phyloP scores from a whole-genome alignment of 2,113 vertebrate species.

The Fulmarus glacialis region DNA sequence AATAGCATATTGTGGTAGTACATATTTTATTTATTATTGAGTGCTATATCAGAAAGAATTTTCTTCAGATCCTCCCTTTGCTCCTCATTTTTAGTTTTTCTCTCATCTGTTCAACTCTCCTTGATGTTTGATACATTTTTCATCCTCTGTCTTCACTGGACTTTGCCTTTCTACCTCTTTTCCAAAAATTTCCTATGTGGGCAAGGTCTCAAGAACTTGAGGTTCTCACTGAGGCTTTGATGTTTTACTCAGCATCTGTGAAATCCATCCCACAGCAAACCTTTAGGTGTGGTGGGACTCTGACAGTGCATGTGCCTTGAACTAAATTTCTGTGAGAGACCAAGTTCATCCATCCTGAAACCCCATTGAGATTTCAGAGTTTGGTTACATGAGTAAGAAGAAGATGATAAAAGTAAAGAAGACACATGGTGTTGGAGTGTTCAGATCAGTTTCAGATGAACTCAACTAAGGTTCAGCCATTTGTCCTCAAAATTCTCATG shows the following conservation, averaged over 20 bases:
- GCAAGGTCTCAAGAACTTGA: not conserved
- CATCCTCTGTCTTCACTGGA: not conserved
- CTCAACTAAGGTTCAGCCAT: not conserved
- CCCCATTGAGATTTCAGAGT: not conserved
- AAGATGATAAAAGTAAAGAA: not conserved
- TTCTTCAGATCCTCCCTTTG: slow-evolving; percentile 26
- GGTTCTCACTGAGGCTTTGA: not conserved
- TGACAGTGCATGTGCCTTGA: not conserved
- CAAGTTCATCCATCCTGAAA: not conserved
- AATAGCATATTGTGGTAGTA: not conserved
- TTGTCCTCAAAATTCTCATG: not conserved
- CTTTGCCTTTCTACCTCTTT: not conserved
- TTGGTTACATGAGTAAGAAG: not conserved
- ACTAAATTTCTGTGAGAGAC: not conserved
- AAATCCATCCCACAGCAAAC: not conserved
- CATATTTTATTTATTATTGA: slow-evolving; percentile 52
- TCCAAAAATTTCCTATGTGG: not conserved
- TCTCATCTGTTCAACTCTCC: not conserved
- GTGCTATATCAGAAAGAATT: slow-evolving; percentile 47
- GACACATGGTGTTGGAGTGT: rapidly evolving
- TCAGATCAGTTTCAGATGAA: not conserved
- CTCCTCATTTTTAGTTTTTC: slow-evolving; percentile 1
- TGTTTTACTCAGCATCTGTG: not conserved
- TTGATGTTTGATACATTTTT: slow-evolving; percentile 27
- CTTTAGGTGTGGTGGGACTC: not conserved